Evolutionary conservation across 2,113 vertebrate genomes (phyloP), one percentile per base, ranked within the genome.

Genomic region (Odocoileus virginianus): DNA sequence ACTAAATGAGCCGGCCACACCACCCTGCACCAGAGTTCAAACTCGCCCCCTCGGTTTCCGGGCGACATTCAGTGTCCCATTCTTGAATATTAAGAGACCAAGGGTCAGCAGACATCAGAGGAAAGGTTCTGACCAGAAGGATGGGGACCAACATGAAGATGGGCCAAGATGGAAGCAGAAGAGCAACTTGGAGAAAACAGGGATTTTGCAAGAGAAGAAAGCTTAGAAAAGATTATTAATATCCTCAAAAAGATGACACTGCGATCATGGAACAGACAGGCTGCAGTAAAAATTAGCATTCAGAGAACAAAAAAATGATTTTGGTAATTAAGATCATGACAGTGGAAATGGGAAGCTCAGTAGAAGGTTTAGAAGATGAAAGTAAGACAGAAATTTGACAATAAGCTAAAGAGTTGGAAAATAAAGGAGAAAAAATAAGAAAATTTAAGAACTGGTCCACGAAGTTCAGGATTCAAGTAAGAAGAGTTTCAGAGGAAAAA

Each of bases 21-120:
- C 57, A n/a, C 45, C 28, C 47, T 57, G 40, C 36, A 25, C 30
- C 4, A 47, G 55, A 64, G 57, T 27, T 36, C 23, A 5, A 45
- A 54, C 45, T 13, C 40, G 14, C 0, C 3, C 13, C 57, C 8
- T 27, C 0, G 0, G 47, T 50, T 71, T 81, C 83, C 89, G 4
- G 8, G n/a, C 11, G 3, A 6, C 1, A 12, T 28, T 89, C 4
- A 82, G 50, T 7, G 7, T 0, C 58, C 58, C 33, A 7, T 12
- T 40, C 40, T 23, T 10, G 17, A 47, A 17, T 33, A n/a, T 27
- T 33, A 81, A 47, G 47, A 40, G 47, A 6, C 16, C 52, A 7
- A n/a, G 19, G n/a, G 33, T 16, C 76, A 64, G 60, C 33, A 36
- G 36, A n/a, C 58, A 47, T 30, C 71, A 55, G 36, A 81, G 57